These are phyloP conservation scores for Brachyptera risi DNA, from an alignment of 2,888 invertebrate species.

Conservation along the genomic window DNA sequence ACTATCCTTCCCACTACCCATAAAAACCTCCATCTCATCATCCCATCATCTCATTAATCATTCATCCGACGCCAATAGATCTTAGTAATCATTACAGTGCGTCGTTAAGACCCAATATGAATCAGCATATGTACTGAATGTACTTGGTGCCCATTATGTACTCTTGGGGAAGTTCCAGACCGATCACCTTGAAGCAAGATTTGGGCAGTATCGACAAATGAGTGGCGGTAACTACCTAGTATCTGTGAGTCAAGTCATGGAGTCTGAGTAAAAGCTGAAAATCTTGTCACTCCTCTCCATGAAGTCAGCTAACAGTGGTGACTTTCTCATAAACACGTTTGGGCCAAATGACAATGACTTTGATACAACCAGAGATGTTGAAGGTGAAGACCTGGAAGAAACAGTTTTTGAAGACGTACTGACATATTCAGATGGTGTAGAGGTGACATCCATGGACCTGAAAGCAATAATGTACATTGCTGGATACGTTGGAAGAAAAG, in stretches of 20 bases:
- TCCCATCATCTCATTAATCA: too few relatives aligned
- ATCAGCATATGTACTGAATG: neutral
- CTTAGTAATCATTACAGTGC: too few relatives aligned
- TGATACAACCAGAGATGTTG: neutral
- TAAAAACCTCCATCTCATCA: too few relatives aligned
- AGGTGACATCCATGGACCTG: neutral
- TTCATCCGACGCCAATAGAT: too few relatives aligned
- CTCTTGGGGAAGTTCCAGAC: conserved; percentile 34
- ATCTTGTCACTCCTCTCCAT: neutral
- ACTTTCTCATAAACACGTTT: neutral
- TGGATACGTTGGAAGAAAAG: neutral
- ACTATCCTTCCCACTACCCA: too few relatives aligned
- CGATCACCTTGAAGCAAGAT: conserved; percentile 31
- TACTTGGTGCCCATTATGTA: conserved; percentile 21
- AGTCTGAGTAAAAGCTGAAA: conserved; percentile 30
- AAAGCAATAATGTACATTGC: neutral
- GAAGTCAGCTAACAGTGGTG: neutral
- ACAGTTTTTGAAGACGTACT: neutral
- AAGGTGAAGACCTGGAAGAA: neutral
- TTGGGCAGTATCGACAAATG: conserved; percentile 32
- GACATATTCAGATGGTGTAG: neutral
- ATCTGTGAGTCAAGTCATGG: conserved; percentile 22
- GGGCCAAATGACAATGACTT: neutral
- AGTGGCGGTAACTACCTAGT: conserved; percentile 31
- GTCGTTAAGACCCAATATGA: too few relatives aligned